Evolutionary conservation across 1,140 invertebrate genomes (phyloP).

Genomic region (Zophobas morio): DNA sequence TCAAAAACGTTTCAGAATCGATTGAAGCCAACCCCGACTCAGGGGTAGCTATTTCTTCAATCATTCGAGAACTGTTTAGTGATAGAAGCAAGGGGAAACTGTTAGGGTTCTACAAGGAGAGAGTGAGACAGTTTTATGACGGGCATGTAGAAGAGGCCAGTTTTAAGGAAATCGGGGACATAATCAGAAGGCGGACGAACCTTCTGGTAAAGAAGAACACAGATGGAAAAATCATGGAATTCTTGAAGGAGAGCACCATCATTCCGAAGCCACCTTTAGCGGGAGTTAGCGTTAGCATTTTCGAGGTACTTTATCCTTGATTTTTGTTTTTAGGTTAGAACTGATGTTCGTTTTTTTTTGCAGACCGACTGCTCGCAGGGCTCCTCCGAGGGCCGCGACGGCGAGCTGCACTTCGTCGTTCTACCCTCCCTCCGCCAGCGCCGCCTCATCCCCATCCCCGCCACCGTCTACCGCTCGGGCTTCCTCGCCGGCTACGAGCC

Average conservation of each 20-base stretch:
- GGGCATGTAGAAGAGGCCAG: constrained; percentile 87
- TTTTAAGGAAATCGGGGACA: constrained; percentile 84
- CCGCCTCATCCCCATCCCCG: constrained; percentile 84
- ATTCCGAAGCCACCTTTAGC: constrained; percentile 81
- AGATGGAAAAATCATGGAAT: constrained; percentile 82
- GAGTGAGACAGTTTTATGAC: constrained; percentile 88
- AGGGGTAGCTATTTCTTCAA: constrained; percentile 81
- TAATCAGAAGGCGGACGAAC: constrained; percentile 83
- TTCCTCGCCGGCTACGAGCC: constrained; percentile 88
- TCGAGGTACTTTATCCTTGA: constrained; percentile 71
- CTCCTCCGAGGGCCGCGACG: constrained; percentile 81
- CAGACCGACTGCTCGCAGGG: constrained; percentile 82
- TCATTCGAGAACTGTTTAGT: constrained; percentile 84
- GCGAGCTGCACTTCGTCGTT: constrained; percentile 88
- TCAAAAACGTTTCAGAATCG: constrained; percentile 87
- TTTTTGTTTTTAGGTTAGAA: neutral
- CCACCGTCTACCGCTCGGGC: constrained; percentile 81
- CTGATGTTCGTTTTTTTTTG: constrained; percentile 60
- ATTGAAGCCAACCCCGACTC: constrained; percentile 74
- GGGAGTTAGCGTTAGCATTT: constrained; percentile 84
- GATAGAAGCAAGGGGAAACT: constrained; percentile 83
- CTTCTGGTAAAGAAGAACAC: constrained; percentile 84
- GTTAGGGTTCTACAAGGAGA: constrained; percentile 87
- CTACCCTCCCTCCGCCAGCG: constrained; percentile 83
- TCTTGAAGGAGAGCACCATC: constrained; percentile 80